Percentiles rank a stretch among this genome's conserved stretches.
phyloP scores from a whole-genome alignment of 1,140 invertebrate species.

The Hesperophylax magnus region DNA sequence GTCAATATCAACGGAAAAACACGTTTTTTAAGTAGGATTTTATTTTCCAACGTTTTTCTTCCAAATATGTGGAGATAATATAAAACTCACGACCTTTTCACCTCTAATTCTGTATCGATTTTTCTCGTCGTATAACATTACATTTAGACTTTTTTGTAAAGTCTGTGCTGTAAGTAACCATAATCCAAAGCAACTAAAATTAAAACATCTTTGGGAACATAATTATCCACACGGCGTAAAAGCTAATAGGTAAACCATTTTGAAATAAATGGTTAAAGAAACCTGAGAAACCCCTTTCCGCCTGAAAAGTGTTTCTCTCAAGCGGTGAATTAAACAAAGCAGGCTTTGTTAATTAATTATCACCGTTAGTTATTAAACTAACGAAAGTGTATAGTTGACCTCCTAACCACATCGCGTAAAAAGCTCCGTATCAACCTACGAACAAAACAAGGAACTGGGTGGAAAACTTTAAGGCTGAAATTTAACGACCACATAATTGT shows the following conservation, averaged over 20 bases:
- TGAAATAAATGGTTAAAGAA: background rate
- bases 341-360: constrained; percentile 36
- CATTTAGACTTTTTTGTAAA: too few species aligned
- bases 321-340: constrained; percentile 23
- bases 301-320: constrained; percentile 27
- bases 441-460: constrained; percentile 1
- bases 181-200: too few species aligned
- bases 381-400: constrained; percentile 31
- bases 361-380: constrained; percentile 38
- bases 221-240: background rate
- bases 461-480: constrained; percentile 23
- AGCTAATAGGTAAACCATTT: background rate
- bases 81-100: too few species aligned
- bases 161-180: too few species aligned
- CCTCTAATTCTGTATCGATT: too few species aligned
- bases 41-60: too few species aligned
- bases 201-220: background rate
- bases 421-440: constrained; percentile 22
- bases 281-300: background rate
- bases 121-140: too few species aligned
- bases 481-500: constrained; percentile 32
- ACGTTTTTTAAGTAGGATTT: too few species aligned
- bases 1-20: too few species aligned
- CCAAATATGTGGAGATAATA: too few species aligned
- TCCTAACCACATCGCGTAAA: constrained; percentile 28